Evolutionary conservation across 92 coral and sea anemone genomes (phyloP).

Genomic region (Ricordea florida): DNA sequence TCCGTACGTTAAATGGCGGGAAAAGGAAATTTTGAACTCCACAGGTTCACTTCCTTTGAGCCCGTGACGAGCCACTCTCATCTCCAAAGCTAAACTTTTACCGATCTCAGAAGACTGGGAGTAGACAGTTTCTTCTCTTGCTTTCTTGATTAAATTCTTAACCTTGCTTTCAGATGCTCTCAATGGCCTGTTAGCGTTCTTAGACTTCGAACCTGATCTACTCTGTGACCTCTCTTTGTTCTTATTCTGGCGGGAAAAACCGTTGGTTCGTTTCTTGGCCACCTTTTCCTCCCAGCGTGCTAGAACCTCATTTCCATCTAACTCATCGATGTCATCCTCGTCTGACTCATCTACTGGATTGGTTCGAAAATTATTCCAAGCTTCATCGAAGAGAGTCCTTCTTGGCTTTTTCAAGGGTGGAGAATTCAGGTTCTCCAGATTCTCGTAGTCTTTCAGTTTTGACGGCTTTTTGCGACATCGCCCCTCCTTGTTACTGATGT

Average conservation of each 20-base stretch:
- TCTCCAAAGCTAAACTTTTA: slow-evolving; percentile 8
- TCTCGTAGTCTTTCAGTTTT: slow-evolving; percentile 22
- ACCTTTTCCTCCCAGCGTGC: slow-evolving; percentile 21
- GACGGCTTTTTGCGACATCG: slow-evolving; percentile 15
- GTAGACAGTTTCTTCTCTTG: slow-evolving; percentile 22
- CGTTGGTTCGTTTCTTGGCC: slow-evolving; percentile 18
- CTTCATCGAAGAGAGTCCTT: neutral
- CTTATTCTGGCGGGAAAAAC: slow-evolving; percentile 27
- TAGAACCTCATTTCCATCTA: slow-evolving; percentile 4
- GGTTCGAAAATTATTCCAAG: neutral
- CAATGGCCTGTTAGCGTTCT: neutral
- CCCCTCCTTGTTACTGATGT: slow-evolving; percentile 22
- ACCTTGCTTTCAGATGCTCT: neutral
- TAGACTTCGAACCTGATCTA: neutral
- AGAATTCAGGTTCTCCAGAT: neutral
- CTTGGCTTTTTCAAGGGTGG: slow-evolving; percentile 9
- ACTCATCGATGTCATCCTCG: neutral
- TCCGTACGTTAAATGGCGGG: neutral
- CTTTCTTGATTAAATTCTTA: neutral
- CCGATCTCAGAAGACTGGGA: slow-evolving; percentile 24
- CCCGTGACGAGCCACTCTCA: slow-evolving; percentile 22
- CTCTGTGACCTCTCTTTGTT: neutral
- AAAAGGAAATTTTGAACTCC: neutral
- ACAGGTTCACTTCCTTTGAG: neutral
- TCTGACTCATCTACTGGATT: slow-evolving; percentile 4